These are phyloP conservation scores for Euthynnus affinis DNA, from an alignment of 2,797 vertebrate species.

Conservation along the genomic window DNA sequence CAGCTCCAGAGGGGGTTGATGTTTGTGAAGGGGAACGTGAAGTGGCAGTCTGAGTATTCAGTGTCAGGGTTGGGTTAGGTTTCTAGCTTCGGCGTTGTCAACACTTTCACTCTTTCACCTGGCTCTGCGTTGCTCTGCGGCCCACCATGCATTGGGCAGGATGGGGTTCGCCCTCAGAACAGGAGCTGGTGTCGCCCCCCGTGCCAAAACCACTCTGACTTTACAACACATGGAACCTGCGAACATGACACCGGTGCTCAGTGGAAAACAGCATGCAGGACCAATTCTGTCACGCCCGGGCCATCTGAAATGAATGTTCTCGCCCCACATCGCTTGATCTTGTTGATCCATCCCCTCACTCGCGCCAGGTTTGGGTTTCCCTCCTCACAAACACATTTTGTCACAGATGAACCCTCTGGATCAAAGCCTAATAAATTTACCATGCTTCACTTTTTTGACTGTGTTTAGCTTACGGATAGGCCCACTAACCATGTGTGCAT, in stretches of 20 bases:
- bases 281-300: slow-evolving; percentile 78
- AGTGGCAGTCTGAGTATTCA: slow-evolving; percentile 73
- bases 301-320: slow-evolving; percentile 86
- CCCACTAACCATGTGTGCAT: slow-evolving; percentile 53
- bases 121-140: slow-evolving; percentile 38
- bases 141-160: slow-evolving; percentile 56
- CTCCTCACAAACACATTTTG: slow-evolving; percentile 73
- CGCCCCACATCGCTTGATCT: slow-evolving; percentile 78
- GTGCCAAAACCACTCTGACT: slow-evolving; percentile 81
- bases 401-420: slow-evolving; percentile 70
- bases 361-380: slow-evolving; percentile 73
- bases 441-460: slow-evolving; percentile 59
- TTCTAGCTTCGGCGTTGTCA: slow-evolving; percentile 80
- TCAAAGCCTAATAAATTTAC: slow-evolving; percentile 75
- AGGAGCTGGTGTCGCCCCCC: slow-evolving; percentile 65
- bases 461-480: slow-evolving; percentile 56
- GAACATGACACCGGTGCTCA: slow-evolving; percentile 77
- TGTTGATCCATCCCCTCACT: slow-evolving; percentile 73
- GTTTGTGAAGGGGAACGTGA: slow-evolving; percentile 65
- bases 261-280: slow-evolving; percentile 81
- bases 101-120: slow-evolving; percentile 72
- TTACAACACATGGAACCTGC: slow-evolving; percentile 79
- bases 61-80: slow-evolving; percentile 74
- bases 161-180: slow-evolving; percentile 69
- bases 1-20: slow-evolving; percentile 32